Conservation (phyloP, 2,888 invertebrate species). For the Seira sanloemensis region DNA sequence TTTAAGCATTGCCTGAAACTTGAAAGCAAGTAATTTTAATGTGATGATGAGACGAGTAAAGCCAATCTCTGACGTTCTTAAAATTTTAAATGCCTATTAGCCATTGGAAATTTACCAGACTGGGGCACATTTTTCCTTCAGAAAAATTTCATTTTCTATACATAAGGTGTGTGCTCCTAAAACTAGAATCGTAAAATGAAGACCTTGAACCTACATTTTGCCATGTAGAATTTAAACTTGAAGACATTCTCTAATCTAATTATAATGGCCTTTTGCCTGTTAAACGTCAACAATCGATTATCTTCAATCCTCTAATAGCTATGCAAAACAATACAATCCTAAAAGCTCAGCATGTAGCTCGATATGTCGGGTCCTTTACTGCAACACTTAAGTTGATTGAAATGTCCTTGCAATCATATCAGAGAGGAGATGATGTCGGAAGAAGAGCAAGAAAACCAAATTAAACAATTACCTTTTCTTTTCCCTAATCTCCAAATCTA, state of each 20-base stretch:
- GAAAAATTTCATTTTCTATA: background rate
- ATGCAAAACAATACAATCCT: too few species aligned
- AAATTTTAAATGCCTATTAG: too few species aligned
- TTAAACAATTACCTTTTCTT: background rate
- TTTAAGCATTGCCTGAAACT: too few species aligned
- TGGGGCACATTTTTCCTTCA: background rate
- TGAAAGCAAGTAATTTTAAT: background rate
- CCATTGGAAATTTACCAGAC: background rate
- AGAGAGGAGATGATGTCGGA: background rate
- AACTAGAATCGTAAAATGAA: background rate
- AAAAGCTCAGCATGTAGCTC: too few species aligned
- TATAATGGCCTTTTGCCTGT: background rate
- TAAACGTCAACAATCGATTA: background rate
- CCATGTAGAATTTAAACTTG: background rate
- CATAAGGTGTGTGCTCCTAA: background rate
- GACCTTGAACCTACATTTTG: background rate
- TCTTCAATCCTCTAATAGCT: background rate
- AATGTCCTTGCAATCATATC: background rate
- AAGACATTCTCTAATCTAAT: background rate
- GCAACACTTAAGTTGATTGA: too few species aligned
- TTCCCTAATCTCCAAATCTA: background rate
- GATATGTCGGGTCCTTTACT: too few species aligned
- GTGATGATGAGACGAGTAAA: background rate
- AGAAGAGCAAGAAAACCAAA: background rate
- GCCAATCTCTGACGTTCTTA: too few species aligned